Conservation (phyloP, 2,113 vertebrate species). For the Gorilla gorilla region DNA sequence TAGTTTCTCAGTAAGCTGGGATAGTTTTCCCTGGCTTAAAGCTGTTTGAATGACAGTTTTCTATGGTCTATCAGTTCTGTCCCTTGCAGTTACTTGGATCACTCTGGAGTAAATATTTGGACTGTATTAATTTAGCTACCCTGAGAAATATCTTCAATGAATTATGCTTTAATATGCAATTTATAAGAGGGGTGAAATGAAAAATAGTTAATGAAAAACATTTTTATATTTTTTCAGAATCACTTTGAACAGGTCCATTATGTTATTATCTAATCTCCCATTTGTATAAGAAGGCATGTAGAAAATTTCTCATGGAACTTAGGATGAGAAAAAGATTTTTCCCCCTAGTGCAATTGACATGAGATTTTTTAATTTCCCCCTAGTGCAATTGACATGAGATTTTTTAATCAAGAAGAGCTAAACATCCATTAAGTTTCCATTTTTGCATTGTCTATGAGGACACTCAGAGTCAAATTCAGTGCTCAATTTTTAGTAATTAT, state of each 20-base stretch:
- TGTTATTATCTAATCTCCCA: neutral
- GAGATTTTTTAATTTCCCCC: neutral
- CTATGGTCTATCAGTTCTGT: neutral
- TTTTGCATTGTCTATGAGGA: neutral
- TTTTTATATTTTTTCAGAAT: neutral
- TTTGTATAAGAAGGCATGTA: neutral
- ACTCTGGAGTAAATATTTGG: neutral
- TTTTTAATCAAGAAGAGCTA: constrained; percentile 22
- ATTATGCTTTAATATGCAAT: neutral
- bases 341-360: neutral
- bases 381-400: neutral
- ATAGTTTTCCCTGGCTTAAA: neutral
- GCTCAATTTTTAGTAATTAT: constrained; percentile 11
- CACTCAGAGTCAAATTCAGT: neutral
- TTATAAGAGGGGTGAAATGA: neutral
- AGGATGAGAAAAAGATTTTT: neutral
- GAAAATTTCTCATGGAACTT: neutral
- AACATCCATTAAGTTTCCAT: neutral
- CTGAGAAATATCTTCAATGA: neutral
- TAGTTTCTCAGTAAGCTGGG: neutral
- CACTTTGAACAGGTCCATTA: neutral
- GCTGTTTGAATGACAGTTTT: neutral
- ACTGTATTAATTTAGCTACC: neutral
- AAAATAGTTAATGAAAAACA: neutral
- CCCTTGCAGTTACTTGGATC: neutral